These are phyloP conservation scores for Pristionchus maxplancki DNA, from an alignment of 2,888 invertebrate genomes.

Conservation along the genomic window DNA sequence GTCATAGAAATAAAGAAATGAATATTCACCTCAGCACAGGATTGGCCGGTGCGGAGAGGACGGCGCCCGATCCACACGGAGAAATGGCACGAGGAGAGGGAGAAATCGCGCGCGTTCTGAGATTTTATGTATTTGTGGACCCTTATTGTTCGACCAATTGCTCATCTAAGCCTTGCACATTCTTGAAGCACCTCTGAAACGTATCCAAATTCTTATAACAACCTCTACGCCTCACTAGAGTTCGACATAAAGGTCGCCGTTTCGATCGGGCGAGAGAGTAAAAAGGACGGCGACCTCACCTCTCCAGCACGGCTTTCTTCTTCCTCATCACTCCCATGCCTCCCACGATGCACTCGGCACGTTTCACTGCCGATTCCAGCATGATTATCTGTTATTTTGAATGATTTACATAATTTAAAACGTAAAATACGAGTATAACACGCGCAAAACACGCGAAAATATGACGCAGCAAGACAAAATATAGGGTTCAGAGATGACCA, in stretches of 20 bases:
- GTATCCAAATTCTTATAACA: too few species aligned
- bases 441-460: background rate
- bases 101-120: background rate
- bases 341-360: constrained; percentile 10
- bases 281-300: too few species aligned
- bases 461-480: background rate
- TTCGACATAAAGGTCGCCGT: too few species aligned
- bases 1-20: too few species aligned
- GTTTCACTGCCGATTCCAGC: constrained; percentile 40
- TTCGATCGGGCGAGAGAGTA: too few species aligned
- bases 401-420: background rate
- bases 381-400: background rate
- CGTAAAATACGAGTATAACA: background rate
- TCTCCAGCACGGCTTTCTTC: constrained; percentile 38
- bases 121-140: background rate
- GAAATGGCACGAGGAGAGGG: constrained; percentile 20
- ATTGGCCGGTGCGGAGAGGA: background rate
- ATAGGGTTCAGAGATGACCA: background rate
- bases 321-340: constrained; percentile 23
- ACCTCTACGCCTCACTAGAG: too few species aligned
- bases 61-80: background rate
- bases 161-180: too few species aligned
- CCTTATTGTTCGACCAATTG: too few species aligned
- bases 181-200: too few species aligned
- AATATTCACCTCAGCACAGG: background rate